Percentiles rank a stretch among this genome's conserved stretches.
Conservation (phyloP, 1,140 invertebrate species). For the Cherax destructor region DNA sequence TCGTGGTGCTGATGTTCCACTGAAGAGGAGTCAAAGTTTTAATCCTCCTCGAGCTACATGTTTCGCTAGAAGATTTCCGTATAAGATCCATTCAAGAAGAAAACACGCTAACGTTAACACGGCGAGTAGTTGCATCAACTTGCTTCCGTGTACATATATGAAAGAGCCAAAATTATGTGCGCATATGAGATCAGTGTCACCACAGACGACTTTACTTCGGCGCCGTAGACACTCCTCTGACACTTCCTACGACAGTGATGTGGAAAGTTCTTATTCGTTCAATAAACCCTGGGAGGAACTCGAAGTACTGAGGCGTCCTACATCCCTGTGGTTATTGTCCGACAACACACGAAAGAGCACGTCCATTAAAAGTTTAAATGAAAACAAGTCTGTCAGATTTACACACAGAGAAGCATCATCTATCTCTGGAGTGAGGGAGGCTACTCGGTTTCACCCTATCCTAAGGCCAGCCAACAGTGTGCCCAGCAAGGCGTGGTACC, state of each 20-base stretch:
- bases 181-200: background rate
- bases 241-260: background rate
- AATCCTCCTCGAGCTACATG: background rate
- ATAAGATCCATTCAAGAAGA: background rate
- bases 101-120: background rate
- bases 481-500: background rate
- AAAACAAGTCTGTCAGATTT: conserved; percentile 4
- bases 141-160: background rate
- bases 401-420: background rate
- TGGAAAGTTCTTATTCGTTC: background rate
- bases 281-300: background rate
- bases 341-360: background rate
- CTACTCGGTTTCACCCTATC: background rate
- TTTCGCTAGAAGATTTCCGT: background rate
- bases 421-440: background rate
- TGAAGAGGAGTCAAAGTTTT: background rate
- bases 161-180: background rate
- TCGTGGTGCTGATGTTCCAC: background rate
- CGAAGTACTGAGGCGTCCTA: background rate
- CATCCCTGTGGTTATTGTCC: background rate
- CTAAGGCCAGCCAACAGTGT: background rate
- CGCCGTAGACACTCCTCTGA: background rate
- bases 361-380: background rate
- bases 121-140: background rate
- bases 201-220: background rate